Conservation (phyloP, 2,113 vertebrate genomes). For the Gasterosteus nipponicus region DNA sequence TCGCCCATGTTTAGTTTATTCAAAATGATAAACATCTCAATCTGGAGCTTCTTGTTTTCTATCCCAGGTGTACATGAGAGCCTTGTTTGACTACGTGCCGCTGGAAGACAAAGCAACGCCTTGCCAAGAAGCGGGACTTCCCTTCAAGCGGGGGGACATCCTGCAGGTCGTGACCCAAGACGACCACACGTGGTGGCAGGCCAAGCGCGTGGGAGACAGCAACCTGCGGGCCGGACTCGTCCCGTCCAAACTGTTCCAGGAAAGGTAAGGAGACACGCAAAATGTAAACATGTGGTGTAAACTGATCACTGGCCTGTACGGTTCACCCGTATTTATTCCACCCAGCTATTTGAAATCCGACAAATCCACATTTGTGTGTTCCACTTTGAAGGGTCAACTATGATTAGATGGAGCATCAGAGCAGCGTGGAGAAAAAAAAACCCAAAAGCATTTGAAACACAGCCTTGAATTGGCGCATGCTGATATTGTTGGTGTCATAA, state of each 20-base stretch:
- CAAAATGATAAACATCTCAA: neutral
- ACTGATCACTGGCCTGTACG: neutral
- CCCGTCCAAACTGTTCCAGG: constrained; percentile 94
- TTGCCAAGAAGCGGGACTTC: constrained; percentile 94
- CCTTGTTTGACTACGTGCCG: constrained; percentile 92
- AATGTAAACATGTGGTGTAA: neutral
- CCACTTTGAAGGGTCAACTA: constrained; percentile 53
- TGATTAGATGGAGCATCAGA: constrained; percentile 55
- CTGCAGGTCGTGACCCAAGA: constrained; percentile 96
- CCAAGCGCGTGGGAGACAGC: constrained; percentile 91
- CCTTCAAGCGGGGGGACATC: constrained; percentile 89
- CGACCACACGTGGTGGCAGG: constrained; percentile 96
- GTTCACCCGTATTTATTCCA: constrained; percentile 24
- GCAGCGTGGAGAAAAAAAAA: neutral
- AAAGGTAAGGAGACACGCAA: constrained; percentile 82
- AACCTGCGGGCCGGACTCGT: constrained; percentile 93
- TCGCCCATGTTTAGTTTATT: neutral
- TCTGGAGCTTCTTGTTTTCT: neutral
- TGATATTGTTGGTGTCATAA: constrained; percentile 60
- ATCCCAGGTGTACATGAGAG: constrained; percentile 90
- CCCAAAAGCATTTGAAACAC: constrained; percentile 13
- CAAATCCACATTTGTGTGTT: constrained; percentile 61
- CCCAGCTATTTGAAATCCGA: constrained; percentile 51
- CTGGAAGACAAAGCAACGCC: constrained; percentile 94
- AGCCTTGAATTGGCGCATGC: constrained; percentile 30